Percentiles rank a stretch among this genome's conserved stretches.
Conservation (phyloP, 2,797 vertebrate species). For the Lemur catta region DNA sequence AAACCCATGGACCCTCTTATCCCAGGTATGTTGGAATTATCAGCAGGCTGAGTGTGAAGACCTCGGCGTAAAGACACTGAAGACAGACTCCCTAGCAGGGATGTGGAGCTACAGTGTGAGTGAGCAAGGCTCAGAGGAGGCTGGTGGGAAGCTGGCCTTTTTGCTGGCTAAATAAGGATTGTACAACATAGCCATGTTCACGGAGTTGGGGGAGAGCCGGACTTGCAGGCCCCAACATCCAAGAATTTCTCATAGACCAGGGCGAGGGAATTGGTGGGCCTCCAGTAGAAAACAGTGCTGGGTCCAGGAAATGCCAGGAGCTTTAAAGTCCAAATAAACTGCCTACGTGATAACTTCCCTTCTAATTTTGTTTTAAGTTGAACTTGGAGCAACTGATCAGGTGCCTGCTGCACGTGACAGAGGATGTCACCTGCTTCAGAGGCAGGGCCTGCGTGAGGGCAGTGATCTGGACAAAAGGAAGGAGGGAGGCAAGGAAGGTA, state of each 20-base stretch:
- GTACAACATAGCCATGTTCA: background rate
- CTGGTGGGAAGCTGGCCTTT: background rate
- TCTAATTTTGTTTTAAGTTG: constrained; percentile 75
- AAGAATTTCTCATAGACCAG: constrained; percentile 46
- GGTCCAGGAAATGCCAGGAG: constrained; percentile 60
- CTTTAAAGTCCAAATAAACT: constrained; percentile 58
- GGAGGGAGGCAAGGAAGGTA: background rate
- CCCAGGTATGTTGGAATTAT: background rate
- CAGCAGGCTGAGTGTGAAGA: background rate
- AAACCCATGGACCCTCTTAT: background rate
- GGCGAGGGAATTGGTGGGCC: constrained; percentile 31
- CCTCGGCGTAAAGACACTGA: background rate
- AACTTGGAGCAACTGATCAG: constrained; percentile 61
- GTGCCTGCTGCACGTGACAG: constrained; percentile 45
- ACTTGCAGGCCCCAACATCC: constrained; percentile 42
- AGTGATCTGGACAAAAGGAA: constrained; percentile 46
- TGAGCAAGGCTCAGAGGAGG: background rate
- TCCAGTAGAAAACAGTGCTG: background rate
- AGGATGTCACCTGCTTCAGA: constrained; percentile 64
- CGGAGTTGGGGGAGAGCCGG: constrained; percentile 47
- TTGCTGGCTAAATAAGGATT: background rate
- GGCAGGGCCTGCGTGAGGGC: background rate
- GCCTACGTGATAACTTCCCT: constrained; percentile 62
- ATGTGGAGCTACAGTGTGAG: background rate
- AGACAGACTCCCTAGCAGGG: background rate